Conservation (phyloP, 1,140 invertebrate species). For the Nixonia krombeini region DNA sequence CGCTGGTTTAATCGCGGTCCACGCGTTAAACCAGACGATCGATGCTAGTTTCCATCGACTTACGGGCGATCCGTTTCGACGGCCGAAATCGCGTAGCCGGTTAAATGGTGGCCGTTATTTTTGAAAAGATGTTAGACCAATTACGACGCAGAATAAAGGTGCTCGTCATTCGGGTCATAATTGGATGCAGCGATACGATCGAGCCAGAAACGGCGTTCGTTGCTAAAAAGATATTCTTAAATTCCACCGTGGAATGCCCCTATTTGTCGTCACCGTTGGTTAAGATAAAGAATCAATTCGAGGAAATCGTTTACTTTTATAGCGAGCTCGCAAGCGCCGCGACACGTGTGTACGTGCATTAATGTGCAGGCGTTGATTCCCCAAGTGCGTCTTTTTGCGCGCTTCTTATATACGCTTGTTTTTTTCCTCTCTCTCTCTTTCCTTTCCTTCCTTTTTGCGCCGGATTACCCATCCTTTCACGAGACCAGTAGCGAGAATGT, state of each 20-base stretch:
- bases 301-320: background rate
- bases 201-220: background rate
- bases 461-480: too few relatives aligned
- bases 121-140: too few relatives aligned
- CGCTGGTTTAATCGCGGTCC: too few relatives aligned
- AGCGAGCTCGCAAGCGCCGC: background rate
- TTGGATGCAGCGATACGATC: too few relatives aligned
- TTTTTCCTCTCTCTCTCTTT: slow-evolving; percentile 1
- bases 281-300: background rate
- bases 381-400: background rate
- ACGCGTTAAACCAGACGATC: too few relatives aligned
- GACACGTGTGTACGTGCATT: slow-evolving; percentile 1
- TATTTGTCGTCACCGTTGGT: background rate
- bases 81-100: too few relatives aligned
- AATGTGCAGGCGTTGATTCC: background rate
- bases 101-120: too few relatives aligned
- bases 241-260: background rate
- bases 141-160: too few relatives aligned
- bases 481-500: slow-evolving; percentile 30
- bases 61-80: too few relatives aligned
- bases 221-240: background rate
- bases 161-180: too few relatives aligned
- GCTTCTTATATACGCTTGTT: background rate
- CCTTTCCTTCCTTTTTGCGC: too few relatives aligned
- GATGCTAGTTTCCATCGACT: too few relatives aligned